Base-by-base conservation (phyloP, 2,797 vertebrate species). In the Sebastes diploproa region DNA sequence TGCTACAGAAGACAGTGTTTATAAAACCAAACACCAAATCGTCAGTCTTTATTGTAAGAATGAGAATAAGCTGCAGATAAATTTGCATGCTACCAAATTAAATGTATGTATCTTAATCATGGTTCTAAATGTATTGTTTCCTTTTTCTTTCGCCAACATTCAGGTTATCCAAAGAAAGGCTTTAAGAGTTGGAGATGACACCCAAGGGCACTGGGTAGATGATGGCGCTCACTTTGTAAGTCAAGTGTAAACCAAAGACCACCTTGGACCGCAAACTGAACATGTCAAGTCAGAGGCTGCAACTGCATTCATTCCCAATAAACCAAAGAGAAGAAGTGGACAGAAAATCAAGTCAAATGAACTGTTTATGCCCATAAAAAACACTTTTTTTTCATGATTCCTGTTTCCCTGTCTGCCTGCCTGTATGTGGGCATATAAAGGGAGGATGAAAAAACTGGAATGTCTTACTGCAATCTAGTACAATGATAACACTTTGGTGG, bases 171-270 rank as follows among this genome's bases (percentile, higher is more conserved):
- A 95, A 8, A 95, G 95, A 83, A 92, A 85, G 27, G 75, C 93
- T 80, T 85, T 94, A 58, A 93, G 94, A 81, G 90, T 94, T 25
- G 88, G 95, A 4, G 96, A 96, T 1, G 95, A 96, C 34, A 60
- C 85, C 42, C 93, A 94, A 0, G 83, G 93, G 18, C 95, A 91
- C 83, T 95, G 96, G 93, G 88, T 94, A 10, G 96, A 96, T 6
- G 95, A 97, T n/a, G 94, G 96, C 4, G 94, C 96, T 61, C 96
- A 97, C 90, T 96, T 95, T 81, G 86, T 96, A 75, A 97, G 96
- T 91, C 96, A 97, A 84, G 94, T 97, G 75, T 97, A 86, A 93
- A 75, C 54, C 13, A 12, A 46, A 32, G 9, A 9, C 42, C 22
- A 7, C 32, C 42, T 23, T 42, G n/a, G 29, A 65, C 27, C 6